phyloP scores from a whole-genome alignment of 2,797 vertebrate species.

The Hypotaenidia okinawae region DNA sequence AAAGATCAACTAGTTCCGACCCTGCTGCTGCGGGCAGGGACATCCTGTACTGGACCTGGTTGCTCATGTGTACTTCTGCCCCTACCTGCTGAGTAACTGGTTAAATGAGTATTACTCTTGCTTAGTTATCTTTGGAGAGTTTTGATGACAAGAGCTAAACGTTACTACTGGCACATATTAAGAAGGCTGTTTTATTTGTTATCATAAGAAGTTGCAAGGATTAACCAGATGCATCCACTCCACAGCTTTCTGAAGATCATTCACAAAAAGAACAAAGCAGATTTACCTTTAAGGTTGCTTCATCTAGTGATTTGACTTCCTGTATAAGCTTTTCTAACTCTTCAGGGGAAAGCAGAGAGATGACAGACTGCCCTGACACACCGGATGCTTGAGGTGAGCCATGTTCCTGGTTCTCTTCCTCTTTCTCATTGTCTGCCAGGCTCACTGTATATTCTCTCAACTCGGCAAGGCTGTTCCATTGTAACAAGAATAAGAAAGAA shows the following conservation, averaged over 20 bases:
- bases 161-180: neutral
- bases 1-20: no score
- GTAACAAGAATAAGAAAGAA: neutral
- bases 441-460: constrained; percentile 84
- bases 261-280: neutral
- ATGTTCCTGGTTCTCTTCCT: constrained; percentile 48
- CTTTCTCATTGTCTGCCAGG: constrained; percentile 67
- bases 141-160: neutral
- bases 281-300: constrained; percentile 87
- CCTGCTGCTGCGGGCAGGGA: no score
- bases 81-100: neutral
- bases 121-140: neutral
- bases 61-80: neutral
- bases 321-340: constrained; percentile 86
- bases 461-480: constrained; percentile 84
- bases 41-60: no score
- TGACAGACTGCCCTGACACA: constrained; percentile 82
- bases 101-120: neutral
- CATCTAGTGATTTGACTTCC: constrained; percentile 88
- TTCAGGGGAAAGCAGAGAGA: constrained; percentile 86
- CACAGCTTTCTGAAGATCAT: neutral
- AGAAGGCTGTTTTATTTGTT: neutral
- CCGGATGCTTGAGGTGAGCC: constrained; percentile 56
- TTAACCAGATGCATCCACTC: neutral
- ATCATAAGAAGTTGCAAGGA: neutral